Evolutionary conservation across 2,797 vertebrate genomes (phyloP).

Genomic region (Peromyscus melanophrys): DNA sequence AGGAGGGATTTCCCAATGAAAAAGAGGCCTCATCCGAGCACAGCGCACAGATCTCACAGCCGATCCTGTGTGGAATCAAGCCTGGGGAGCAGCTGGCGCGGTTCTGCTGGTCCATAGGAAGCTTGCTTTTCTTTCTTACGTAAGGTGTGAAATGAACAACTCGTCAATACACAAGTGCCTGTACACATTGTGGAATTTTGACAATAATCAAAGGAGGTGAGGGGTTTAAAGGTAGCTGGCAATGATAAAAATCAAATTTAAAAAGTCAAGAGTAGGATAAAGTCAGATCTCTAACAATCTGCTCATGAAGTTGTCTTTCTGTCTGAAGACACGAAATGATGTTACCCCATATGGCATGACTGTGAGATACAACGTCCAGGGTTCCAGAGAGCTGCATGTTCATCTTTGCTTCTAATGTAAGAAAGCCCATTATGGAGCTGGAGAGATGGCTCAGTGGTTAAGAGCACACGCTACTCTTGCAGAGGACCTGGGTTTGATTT

Average conservation of each 20-base stretch:
- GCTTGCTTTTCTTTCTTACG: not conserved
- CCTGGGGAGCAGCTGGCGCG: not conserved
- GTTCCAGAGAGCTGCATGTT: not conserved
- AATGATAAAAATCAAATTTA: not conserved
- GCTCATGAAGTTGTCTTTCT: not conserved
- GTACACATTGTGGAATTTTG: not conserved
- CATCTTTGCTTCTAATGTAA: not conserved
- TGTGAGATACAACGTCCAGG: not conserved
- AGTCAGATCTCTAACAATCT: not conserved
- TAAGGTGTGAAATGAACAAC: not conserved
- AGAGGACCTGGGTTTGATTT: not conserved
- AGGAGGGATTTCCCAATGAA: not conserved
- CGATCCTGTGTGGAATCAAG: not conserved
- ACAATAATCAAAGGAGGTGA: not conserved
- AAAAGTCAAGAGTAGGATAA: not conserved
- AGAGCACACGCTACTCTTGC: not conserved
- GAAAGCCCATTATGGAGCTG: not conserved
- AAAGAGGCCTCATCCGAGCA: not conserved
- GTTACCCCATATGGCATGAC: not conserved
- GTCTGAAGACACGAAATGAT: not conserved
- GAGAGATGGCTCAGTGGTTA: not conserved
- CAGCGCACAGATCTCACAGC: not conserved
- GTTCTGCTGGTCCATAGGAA: not conserved
- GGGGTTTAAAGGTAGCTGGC: conserved; percentile 13
- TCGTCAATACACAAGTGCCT: not conserved